These are phyloP conservation scores for Drosophila hawaiiensis DNA, from an alignment of 2,888 invertebrate genomes.

Conservation along the genomic window DNA sequence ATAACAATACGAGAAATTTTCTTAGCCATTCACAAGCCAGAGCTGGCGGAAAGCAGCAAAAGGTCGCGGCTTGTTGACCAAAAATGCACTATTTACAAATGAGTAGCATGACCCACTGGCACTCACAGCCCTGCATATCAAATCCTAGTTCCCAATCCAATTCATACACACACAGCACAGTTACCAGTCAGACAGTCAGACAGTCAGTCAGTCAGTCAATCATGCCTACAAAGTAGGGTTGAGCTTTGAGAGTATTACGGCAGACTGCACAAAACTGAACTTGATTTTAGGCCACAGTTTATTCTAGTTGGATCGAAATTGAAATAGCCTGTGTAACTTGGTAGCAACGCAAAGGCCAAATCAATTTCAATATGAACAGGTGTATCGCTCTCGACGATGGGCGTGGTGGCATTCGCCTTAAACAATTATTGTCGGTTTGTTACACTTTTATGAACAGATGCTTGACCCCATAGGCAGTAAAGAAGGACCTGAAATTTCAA, in stretches of 20 bases:
- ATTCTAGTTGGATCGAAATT: constrained; percentile 14
- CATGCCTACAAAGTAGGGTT: constrained; percentile 5
- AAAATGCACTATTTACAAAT: constrained; percentile 58
- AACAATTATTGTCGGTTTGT: constrained; percentile 72
- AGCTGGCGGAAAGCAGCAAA: constrained; percentile 40
- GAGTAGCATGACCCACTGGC: constrained; percentile 47
- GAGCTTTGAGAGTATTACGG: constrained; percentile 31
- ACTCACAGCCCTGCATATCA: constrained; percentile 13
- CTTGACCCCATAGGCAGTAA: constrained; percentile 73
- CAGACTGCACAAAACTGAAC: constrained; percentile 67
- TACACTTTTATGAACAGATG: constrained; percentile 52
- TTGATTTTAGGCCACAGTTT: constrained; percentile 59
- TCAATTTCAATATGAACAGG: constrained; percentile 5
- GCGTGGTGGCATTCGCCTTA: constrained; percentile 39
- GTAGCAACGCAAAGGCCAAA: constrained; percentile 29
- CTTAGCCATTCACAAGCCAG: constrained; percentile 21
- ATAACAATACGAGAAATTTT: constrained; percentile 63
- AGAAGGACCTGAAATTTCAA: constrained; percentile 30
- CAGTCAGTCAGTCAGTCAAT: constrained; percentile 8
- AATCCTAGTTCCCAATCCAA: constrained; percentile 26
- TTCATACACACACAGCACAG: constrained; percentile 35
- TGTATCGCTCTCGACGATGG: constrained; percentile 10
- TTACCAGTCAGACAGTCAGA: constrained; percentile 21
- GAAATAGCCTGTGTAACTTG: constrained; percentile 5
- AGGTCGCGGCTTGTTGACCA: constrained; percentile 67